These are phyloP conservation scores for Narcine bancroftii DNA, from an alignment of 2,113 vertebrate species.

Conservation along the genomic window DNA sequence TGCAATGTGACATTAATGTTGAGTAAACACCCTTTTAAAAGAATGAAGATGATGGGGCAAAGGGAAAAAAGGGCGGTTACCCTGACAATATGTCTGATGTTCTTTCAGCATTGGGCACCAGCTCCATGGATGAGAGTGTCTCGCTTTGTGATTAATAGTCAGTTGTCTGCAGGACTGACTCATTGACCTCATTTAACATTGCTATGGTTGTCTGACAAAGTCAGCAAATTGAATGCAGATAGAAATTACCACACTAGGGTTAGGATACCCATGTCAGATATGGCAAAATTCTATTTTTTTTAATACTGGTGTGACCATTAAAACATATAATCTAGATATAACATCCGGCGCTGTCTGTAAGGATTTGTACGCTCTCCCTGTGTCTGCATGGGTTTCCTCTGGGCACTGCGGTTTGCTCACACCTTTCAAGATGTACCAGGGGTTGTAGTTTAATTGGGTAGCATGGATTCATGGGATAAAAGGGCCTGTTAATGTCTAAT, in stretches of 20 bases:
- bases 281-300: not conserved
- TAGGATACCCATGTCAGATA: not conserved
- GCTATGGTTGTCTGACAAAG: not conserved
- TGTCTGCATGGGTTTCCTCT: no score
- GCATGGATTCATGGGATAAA: no score
- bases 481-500: no score
- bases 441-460: no score
- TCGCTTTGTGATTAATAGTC: not conserved
- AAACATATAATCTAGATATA: no score
- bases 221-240: not conserved
- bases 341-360: no score
- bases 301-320: not conserved
- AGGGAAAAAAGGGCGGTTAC: not conserved
- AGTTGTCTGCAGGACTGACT: not conserved
- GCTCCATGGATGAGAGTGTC: not conserved
- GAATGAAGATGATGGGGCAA: not conserved
- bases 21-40: not conserved
- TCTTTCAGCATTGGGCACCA: not conserved
- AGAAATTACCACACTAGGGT: not conserved
- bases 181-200: not conserved
- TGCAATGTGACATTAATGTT: no score
- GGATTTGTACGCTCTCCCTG: no score
- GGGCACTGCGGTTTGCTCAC: no score
- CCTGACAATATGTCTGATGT: not conserved
- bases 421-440: no score